These are phyloP conservation scores for Scolopax mira DNA, from an alignment of 2,113 vertebrate genomes.

Conservation along the genomic window DNA sequence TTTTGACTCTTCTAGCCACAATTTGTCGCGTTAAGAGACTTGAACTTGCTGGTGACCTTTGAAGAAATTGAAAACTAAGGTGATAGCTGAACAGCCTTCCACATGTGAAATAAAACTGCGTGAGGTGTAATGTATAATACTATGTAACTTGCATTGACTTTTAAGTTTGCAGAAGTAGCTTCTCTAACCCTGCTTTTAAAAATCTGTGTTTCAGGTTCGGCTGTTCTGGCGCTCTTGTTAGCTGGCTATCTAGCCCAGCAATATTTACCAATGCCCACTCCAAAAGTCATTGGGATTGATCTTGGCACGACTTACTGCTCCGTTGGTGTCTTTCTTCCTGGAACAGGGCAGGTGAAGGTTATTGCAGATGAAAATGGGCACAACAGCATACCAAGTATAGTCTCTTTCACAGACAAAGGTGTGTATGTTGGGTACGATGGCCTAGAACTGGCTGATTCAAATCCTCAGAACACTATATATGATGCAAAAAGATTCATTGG, in stretches of 20 bases:
- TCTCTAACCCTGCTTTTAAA: neutral
- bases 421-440: conserved; percentile 86
- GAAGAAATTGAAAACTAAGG: neutral
- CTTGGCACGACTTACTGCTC: conserved; percentile 97
- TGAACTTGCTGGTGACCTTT: neutral
- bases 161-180: neutral
- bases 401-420: conserved; percentile 82
- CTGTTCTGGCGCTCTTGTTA: conserved; percentile 88
- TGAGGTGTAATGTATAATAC: neutral
- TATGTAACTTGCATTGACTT: accelerated
- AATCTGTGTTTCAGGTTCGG: conserved; percentile 80
- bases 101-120: neutral
- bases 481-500: conserved; percentile 97
- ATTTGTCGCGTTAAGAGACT: neutral
- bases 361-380: conserved; percentile 85
- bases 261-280: conserved; percentile 90
- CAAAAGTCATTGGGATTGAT: conserved; percentile 92
- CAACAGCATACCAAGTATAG: conserved; percentile 90
- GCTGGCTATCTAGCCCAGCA: conserved; percentile 96
- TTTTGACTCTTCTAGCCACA: neutral
- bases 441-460: conserved; percentile 84
- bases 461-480: conserved; percentile 92
- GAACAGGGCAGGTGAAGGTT: conserved; percentile 88
- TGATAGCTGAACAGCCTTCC: neutral
- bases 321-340: conserved; percentile 91